phyloP scores from a whole-genome alignment of 2,113 vertebrate genomes.

The Chaetops frenatus region DNA sequence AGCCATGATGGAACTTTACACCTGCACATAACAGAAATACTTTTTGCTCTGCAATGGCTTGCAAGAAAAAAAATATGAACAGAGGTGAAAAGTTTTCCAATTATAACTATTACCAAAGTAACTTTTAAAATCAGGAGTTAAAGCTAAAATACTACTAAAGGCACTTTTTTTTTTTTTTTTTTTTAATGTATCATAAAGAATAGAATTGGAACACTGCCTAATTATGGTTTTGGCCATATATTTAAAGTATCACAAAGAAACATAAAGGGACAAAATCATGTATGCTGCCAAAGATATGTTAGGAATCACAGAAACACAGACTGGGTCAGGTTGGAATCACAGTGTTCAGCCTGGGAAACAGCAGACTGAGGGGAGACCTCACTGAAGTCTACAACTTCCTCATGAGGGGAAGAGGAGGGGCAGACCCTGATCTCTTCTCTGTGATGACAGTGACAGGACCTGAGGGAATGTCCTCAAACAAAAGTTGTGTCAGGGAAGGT shows the following conservation, averaged over 20 bases:
- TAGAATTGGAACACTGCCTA: neutral
- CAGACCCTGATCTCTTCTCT: neutral
- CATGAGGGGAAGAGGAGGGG: neutral
- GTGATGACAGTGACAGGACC: neutral
- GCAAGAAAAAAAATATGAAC: neutral
- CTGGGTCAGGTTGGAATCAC: neutral
- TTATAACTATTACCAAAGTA: neutral
- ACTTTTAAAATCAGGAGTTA: neutral
- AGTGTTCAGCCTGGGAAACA: neutral
- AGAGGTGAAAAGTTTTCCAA: neutral
- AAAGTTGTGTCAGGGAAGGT: neutral
- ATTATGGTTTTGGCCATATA: neutral
- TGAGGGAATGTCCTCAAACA: neutral
- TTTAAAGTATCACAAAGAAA: neutral
- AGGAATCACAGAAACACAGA: neutral
- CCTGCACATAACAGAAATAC: neutral
- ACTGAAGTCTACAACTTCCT: neutral
- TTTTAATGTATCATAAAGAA: neutral
- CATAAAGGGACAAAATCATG: neutral
- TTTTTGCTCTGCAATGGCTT: neutral
- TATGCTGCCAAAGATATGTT: neutral
- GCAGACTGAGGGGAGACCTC: neutral
- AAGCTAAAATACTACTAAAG: neutral
- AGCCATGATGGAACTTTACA: neutral
- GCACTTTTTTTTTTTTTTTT: neutral